Evolutionary conservation across 2,113 vertebrate species (phyloP).

Genomic region (Coptodon bakossiorum): DNA sequence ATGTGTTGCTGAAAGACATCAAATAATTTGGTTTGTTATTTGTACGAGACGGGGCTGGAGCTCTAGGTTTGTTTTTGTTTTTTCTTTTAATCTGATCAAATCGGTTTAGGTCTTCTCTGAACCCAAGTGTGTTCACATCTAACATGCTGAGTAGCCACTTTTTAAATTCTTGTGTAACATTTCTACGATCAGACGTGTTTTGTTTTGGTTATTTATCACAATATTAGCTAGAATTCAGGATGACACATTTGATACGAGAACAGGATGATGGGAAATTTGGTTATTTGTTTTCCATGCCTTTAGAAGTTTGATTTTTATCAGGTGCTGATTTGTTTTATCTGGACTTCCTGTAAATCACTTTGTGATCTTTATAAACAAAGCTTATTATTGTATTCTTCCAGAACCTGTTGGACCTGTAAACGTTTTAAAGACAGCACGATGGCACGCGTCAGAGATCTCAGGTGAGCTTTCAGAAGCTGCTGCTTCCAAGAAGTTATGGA

Average conservation of each 20-base stretch:
- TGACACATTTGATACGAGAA: neutral
- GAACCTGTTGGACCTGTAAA: neutral
- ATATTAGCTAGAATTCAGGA: neutral
- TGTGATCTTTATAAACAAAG: neutral
- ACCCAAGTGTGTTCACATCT: neutral
- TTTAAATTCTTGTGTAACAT: neutral
- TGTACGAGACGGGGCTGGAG: neutral
- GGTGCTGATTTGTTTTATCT: neutral
- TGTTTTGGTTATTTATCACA: neutral
- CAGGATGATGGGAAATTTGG: neutral
- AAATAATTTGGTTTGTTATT: neutral
- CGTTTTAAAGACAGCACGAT: neutral
- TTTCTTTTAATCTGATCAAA: neutral
- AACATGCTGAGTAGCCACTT: neutral
- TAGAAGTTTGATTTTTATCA: neutral
- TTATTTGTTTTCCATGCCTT: neutral
- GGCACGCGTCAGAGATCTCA: neutral
- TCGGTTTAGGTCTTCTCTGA: neutral
- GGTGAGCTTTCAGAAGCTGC: neutral
- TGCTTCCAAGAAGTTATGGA: neutral
- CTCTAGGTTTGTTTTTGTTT: neutral
- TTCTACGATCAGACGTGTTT: fast-evolving
- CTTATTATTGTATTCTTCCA: neutral
- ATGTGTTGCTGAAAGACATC: neutral
- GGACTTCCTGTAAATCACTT: neutral